These are phyloP conservation scores for Epizoanthus fatuus DNA, from an alignment of 92 coral and sea anemone genomes.

Conservation along the genomic window DNA sequence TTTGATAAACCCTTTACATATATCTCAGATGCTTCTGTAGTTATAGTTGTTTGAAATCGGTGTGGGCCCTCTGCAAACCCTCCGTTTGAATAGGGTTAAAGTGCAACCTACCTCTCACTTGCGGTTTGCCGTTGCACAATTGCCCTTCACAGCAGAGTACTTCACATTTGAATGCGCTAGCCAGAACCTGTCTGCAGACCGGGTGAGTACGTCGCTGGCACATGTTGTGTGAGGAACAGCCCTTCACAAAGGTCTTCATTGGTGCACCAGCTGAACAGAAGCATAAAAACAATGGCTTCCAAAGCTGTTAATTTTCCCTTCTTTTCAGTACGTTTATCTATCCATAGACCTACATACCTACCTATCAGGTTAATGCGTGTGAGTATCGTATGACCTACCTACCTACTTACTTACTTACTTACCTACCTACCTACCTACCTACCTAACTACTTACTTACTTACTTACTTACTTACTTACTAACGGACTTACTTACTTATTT, in stretches of 20 bases:
- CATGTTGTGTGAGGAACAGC: conserved; percentile 32
- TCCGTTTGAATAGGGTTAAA: not conserved
- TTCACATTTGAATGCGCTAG: conserved; percentile 35
- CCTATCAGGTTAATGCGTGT: too few species aligned
- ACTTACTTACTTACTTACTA: too few species aligned
- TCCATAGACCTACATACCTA: too few species aligned
- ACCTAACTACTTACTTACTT: too few species aligned
- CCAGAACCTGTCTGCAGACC: conserved; percentile 32
- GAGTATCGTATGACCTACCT: too few species aligned
- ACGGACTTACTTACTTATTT: too few species aligned
- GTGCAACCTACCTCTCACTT: not conserved
- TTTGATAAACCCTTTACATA: too few species aligned
- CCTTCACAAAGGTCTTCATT: conserved; percentile 30
- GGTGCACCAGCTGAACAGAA: conserved; percentile 11
- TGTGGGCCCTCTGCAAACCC: too few species aligned
- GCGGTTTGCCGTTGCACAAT: conserved; percentile 40
- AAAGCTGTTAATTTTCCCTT: not conserved
- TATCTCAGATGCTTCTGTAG: not conserved
- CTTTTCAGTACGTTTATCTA: not conserved
- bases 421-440: too few species aligned
- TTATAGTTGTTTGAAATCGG: not conserved
- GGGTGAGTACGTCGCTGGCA: conserved; percentile 32
- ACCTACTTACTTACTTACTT: too few species aligned
- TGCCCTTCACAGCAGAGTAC: conserved; percentile 33
- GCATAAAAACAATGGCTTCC: too few species aligned